These are phyloP conservation scores for Psilopsiagon aymara DNA, from an alignment of 2,113 vertebrate species.

Conservation along the genomic window DNA sequence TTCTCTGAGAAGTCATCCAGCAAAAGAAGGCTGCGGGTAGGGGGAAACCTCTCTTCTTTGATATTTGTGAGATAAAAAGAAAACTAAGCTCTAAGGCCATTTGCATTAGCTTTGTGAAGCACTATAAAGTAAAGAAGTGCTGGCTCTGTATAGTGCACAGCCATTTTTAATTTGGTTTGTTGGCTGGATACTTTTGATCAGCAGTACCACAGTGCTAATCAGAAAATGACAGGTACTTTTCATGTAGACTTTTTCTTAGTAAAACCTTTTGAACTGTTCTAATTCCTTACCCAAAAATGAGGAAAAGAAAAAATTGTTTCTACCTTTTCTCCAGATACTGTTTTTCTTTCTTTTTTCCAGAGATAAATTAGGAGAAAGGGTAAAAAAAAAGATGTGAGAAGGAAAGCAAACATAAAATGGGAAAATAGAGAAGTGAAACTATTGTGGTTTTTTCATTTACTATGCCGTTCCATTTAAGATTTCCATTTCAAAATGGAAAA, in stretches of 20 bases:
- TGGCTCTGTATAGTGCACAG: background rate
- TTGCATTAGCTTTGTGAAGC: conserved; percentile 14
- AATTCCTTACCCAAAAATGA: background rate
- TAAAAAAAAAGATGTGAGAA: background rate
- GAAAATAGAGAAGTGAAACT: background rate
- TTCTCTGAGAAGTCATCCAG: background rate
- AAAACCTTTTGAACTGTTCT: conserved; percentile 3
- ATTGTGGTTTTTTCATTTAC: background rate
- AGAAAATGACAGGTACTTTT: conserved; percentile 1
- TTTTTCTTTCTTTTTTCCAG: background rate
- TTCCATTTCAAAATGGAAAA: conserved; percentile 46
- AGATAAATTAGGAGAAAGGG: background rate
- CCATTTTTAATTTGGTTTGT: background rate
- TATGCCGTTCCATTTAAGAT: background rate
- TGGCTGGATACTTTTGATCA: conserved; percentile 16
- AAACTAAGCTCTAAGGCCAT: background rate
- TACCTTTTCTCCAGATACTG: background rate
- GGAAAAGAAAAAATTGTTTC: background rate
- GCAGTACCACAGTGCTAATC: background rate
- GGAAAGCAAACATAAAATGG: background rate
- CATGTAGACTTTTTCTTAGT: background rate
- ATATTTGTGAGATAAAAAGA: conserved; percentile 1
- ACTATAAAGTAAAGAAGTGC: background rate
- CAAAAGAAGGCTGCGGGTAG: background rate
- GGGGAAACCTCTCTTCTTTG: background rate